A percentile compares a stretch with the other conserved stretches of the same genome.
Evolutionary conservation across 1,140 invertebrate genomes (phyloP).

Genomic region (Diprion similis): DNA sequence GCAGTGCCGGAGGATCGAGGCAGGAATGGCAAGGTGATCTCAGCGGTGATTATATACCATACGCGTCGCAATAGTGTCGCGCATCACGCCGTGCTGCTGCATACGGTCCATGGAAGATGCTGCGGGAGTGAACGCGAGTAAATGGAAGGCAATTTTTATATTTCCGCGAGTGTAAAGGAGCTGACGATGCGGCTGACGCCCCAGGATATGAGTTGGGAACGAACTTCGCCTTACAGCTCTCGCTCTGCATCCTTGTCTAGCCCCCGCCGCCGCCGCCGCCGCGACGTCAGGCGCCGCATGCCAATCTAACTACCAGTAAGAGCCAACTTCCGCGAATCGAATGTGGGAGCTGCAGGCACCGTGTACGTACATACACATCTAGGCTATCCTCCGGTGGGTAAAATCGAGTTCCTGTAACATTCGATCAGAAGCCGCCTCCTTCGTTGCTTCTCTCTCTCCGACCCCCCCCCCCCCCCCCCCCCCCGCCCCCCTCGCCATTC

Average conservation of each 20-base stretch:
- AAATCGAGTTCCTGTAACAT: neutral
- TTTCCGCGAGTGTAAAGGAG: conserved; percentile 5
- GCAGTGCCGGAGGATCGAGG: too few species aligned
- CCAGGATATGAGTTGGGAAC: conserved; percentile 1
- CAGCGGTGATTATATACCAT: neutral
- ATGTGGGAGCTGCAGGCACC: neutral
- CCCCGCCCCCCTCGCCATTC: conserved; percentile 18
- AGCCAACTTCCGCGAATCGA: conserved; percentile 6
- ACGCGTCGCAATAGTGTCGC: neutral
- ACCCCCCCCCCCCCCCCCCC: conserved; percentile 31
- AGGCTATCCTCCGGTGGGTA: neutral
- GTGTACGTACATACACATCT: neutral
- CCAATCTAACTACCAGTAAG: conserved; percentile 4
- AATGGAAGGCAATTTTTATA: neutral
- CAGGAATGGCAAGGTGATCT: too few species aligned
- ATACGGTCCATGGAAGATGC: too few species aligned
- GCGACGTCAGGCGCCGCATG: neutral
- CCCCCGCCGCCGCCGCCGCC: too few species aligned
- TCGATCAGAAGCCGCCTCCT: neutral
- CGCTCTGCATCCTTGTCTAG: neutral
- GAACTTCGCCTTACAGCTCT: neutral
- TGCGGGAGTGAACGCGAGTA: neutral
- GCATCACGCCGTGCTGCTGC: too few species aligned
- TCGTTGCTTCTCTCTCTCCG: neutral
- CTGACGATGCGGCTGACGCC: conserved; percentile 6